Conservation (phyloP, 1,140 invertebrate genomes). For the Macrobrachium rosenbergii region DNA sequence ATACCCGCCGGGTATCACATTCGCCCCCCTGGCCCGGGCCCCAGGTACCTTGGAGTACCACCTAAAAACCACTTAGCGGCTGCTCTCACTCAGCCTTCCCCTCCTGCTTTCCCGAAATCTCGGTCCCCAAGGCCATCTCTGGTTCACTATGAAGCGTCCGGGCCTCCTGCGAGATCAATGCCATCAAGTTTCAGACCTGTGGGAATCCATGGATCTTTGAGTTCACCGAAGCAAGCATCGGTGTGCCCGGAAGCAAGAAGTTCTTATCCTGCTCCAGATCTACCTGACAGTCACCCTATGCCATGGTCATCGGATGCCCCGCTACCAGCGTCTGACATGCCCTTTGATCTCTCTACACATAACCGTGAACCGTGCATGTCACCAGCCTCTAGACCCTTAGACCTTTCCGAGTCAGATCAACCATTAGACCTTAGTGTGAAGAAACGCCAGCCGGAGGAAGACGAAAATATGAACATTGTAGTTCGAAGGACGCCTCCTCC, state of each 20-base stretch:
- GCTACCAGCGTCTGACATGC: constrained; percentile 57
- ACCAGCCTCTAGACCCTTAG: constrained; percentile 60
- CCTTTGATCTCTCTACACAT: constrained; percentile 63
- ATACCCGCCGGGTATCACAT: constrained; percentile 9
- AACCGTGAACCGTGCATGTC: constrained; percentile 65
- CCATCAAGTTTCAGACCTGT: constrained; percentile 42
- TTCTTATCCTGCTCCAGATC: constrained; percentile 40
- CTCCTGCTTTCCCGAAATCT: constrained; percentile 43
- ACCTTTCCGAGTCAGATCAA: constrained; percentile 58
- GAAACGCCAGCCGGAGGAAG: constrained; percentile 53
- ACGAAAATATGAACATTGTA: constrained; percentile 58
- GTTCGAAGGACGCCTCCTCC: constrained; percentile 39
- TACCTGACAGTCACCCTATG: constrained; percentile 48
- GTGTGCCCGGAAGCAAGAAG: constrained; percentile 63
- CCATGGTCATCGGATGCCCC: constrained; percentile 48
- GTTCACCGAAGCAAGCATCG: constrained; percentile 63
- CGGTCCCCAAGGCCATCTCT: constrained; percentile 50
- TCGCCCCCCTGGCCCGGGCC: constrained; percentile 37
- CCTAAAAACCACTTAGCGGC: constrained; percentile 54
- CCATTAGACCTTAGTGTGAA: constrained; percentile 63
- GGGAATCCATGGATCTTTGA: constrained; percentile 48
- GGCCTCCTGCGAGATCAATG: constrained; percentile 37
- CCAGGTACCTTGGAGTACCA: constrained; percentile 44
- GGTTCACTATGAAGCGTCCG: constrained; percentile 34
- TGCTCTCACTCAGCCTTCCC: constrained; percentile 59